These are phyloP conservation scores for Pissodes strobi DNA, from an alignment of 1,140 invertebrate species.

Conservation along the genomic window DNA sequence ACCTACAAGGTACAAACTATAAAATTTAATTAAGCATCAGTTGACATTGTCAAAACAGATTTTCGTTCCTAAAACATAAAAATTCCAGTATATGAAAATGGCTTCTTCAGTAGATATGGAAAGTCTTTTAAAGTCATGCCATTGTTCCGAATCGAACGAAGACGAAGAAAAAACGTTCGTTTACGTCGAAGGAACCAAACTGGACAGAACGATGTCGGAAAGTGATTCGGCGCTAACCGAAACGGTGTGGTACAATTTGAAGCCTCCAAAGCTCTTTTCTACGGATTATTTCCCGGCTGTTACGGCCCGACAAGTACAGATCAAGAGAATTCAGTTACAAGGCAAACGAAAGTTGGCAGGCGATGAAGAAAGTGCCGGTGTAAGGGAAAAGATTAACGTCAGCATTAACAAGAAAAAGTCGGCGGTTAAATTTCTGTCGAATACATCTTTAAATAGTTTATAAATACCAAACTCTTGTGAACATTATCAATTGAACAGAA, in stretches of 20 bases:
- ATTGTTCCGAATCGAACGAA: conserved; percentile 14
- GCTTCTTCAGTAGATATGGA: too few relatives aligned
- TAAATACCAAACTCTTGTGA: too few relatives aligned
- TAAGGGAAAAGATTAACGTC: conserved; percentile 13
- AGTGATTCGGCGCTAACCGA: conserved; percentile 14
- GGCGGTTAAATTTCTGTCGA: conserved; percentile 14
- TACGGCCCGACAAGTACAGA: conserved; percentile 31
- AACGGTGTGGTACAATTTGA: conserved; percentile 27
- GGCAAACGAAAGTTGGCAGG: conserved; percentile 26
- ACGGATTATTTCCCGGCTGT: conserved; percentile 8
- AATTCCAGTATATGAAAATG: too few relatives aligned
- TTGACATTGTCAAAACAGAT: too few relatives aligned
- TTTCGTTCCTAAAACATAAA: too few relatives aligned
- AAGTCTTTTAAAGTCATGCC: conserved; percentile 1
- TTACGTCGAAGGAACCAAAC: conserved; percentile 21
- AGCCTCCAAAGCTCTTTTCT: conserved; percentile 20
- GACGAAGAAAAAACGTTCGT: conserved; percentile 24
- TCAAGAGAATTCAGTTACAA: conserved; percentile 27
- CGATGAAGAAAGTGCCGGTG: neutral
- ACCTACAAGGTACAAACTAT: too few relatives aligned
- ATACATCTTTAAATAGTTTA: conserved; percentile 14
- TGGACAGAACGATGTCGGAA: conserved; percentile 10
- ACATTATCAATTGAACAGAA: too few relatives aligned
- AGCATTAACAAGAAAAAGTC: conserved; percentile 25
- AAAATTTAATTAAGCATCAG: too few relatives aligned